Conservation (phyloP, 1,140 invertebrate genomes). For the Diorhabda elongata region DNA sequence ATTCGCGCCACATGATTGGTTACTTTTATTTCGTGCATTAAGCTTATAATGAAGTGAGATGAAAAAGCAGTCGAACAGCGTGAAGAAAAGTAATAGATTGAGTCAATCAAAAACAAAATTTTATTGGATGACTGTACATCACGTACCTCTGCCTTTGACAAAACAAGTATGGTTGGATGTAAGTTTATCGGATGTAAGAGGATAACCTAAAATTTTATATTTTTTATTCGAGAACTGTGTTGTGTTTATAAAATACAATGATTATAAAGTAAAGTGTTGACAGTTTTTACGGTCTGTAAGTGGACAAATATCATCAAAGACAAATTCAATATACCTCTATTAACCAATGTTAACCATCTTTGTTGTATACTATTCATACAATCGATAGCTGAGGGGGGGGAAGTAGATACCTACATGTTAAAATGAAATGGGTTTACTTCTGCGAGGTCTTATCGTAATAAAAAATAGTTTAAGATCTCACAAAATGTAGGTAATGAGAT, state of each 20-base stretch:
- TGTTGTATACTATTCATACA: conserved; percentile 19
- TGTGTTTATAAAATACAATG: conserved; percentile 9
- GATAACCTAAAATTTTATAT: conserved; percentile 7
- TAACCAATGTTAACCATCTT: conserved; percentile 17
- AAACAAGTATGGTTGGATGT: conserved; percentile 15
- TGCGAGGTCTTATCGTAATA: conserved; percentile 7
- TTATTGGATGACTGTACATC: conserved; percentile 11
- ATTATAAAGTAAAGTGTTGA: not conserved
- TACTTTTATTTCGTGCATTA: too few species aligned
- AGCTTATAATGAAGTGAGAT: too few species aligned
- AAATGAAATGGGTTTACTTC: conserved; percentile 12
- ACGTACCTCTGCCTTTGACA: conserved; percentile 20
- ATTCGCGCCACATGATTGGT: too few species aligned
- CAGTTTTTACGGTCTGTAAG: not conserved
- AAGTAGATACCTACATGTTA: not conserved
- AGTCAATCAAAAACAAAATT: not conserved
- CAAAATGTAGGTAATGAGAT: conserved; percentile 6
- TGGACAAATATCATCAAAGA: not conserved
- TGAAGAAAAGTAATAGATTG: too few species aligned
- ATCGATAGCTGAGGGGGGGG: conserved; percentile 20
- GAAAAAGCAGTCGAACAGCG: too few species aligned
- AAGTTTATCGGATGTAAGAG: not conserved
- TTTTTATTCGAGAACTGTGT: not conserved
- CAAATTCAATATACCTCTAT: conserved; percentile 7
- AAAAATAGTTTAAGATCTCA: conserved; percentile 12